Evolutionary conservation across 1,140 invertebrate genomes (phyloP).

Genomic region (Eufriesea mexicana): DNA sequence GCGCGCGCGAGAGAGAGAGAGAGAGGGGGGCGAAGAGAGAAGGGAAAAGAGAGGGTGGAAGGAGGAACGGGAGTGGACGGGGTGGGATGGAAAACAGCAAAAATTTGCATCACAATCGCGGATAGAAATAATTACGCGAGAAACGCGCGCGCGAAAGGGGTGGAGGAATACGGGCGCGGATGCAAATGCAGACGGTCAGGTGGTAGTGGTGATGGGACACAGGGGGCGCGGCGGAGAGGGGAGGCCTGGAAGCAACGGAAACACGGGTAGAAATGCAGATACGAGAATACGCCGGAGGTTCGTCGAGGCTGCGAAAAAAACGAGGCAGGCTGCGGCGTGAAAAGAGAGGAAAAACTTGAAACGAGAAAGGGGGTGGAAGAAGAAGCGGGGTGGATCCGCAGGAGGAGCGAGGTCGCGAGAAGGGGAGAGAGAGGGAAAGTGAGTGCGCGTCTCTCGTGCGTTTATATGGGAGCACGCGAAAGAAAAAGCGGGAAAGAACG

Average conservation of each 20-base stretch:
- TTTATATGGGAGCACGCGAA: conserved; percentile 48
- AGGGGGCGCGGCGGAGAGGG: conserved; percentile 35
- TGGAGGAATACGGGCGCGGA: conserved; percentile 62
- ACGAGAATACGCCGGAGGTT: conserved; percentile 64
- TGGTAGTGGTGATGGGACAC: background rate
- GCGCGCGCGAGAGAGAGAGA: background rate
- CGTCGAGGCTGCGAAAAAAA: conserved; percentile 54
- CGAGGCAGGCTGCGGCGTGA: conserved; percentile 32
- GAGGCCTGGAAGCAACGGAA: conserved; percentile 58
- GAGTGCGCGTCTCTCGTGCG: conserved; percentile 21
- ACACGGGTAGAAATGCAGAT: conserved; percentile 77
- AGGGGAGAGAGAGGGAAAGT: too few relatives aligned
- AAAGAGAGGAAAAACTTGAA: conserved; percentile 47
- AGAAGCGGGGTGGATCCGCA: background rate
- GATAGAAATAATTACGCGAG: conserved; percentile 81
- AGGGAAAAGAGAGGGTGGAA: conserved; percentile 27
- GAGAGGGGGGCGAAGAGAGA: conserved; percentile 9
- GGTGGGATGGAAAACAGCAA: conserved; percentile 69
- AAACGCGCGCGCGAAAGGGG: conserved; percentile 68
- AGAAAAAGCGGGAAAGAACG: conserved; percentile 35
- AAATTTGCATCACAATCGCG: conserved; percentile 81
- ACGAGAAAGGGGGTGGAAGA: conserved; percentile 28
- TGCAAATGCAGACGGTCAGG: conserved; percentile 57
- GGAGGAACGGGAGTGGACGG: conserved; percentile 9
- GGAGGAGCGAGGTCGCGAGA: too few relatives aligned